Conservation (phyloP, 2,888 invertebrate genomes). For the Pseudococcus longispinus region DNA sequence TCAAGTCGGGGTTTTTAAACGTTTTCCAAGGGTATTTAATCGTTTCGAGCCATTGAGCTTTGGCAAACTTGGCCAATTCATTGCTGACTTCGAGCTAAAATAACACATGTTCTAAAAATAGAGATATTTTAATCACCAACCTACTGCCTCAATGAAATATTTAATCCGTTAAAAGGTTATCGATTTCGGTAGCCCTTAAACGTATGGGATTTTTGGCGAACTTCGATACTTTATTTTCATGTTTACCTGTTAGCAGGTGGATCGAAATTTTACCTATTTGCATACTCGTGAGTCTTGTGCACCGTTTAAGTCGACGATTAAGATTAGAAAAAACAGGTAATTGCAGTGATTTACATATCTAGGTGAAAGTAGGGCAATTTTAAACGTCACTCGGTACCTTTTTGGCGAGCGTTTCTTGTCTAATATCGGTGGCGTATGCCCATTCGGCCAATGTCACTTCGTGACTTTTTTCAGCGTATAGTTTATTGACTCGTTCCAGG, state of each 20-base stretch:
- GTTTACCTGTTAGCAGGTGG: background rate
- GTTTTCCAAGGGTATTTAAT: slow-evolving; percentile 76
- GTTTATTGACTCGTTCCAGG: slow-evolving; percentile 70
- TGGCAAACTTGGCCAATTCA: slow-evolving; percentile 67
- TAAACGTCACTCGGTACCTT: slow-evolving; percentile 63
- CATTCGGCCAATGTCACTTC: slow-evolving; percentile 72
- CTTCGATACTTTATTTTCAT: background rate
- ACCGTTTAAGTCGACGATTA: background rate
- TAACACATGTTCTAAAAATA: background rate
- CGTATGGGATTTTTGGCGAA: slow-evolving; percentile 1
- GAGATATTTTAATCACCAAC: slow-evolving; percentile 1
- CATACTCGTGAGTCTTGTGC: background rate
- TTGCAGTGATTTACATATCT: background rate
- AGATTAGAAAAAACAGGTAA: background rate
- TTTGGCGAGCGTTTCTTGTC: slow-evolving; percentile 71
- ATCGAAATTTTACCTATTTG: background rate
- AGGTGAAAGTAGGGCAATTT: background rate
- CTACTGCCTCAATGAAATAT: background rate
- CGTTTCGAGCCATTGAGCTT: slow-evolving; percentile 72
- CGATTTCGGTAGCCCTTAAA: slow-evolving; percentile 14
- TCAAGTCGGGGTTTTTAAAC: slow-evolving; percentile 72
- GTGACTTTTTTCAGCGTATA: slow-evolving; percentile 69
- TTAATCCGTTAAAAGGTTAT: slow-evolving; percentile 2
- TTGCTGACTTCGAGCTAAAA: slow-evolving; percentile 58
- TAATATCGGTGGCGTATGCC: slow-evolving; percentile 80